A percentile compares a stretch with the other conserved stretches of the same genome.
Conservation (phyloP, 1,140 invertebrate species). For the Phymorhynchus buccinoides region DNA sequence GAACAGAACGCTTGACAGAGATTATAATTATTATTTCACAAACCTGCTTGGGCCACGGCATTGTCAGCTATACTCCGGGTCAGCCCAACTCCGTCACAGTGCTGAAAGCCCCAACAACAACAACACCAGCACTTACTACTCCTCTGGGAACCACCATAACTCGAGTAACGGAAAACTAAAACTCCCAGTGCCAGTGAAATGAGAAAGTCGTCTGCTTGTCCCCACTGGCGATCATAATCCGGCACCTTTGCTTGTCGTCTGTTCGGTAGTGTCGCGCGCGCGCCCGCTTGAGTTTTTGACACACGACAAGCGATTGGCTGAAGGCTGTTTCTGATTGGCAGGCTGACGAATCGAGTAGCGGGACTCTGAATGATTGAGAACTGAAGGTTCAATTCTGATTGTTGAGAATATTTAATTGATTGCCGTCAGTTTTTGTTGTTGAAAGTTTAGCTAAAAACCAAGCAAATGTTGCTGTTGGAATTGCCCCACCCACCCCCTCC, state of each 20-base stretch:
- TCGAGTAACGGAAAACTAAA: neutral
- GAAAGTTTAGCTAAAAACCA: too few species aligned
- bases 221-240: neutral
- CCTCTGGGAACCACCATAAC: conserved; percentile 17
- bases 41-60: neutral
- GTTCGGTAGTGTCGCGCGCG: neutral
- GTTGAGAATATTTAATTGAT: too few species aligned
- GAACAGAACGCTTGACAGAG: neutral
- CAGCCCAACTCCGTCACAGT: neutral
- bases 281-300: neutral
- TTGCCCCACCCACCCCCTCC: too few species aligned
- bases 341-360: neutral
- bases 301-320: neutral
- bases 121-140: neutral
- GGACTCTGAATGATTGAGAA: neutral
- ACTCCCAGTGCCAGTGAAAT: neutral
- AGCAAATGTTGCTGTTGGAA: too few species aligned
- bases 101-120: neutral
- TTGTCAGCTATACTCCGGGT: neutral
- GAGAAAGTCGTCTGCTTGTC: neutral
- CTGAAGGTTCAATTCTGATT: too few species aligned
- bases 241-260: conserved; percentile 2
- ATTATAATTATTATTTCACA: neutral
- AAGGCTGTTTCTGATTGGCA: neutral
- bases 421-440: too few species aligned